phyloP scores from a whole-genome alignment of 2,888 invertebrate genomes.

The Dicyrtomina minuta region DNA sequence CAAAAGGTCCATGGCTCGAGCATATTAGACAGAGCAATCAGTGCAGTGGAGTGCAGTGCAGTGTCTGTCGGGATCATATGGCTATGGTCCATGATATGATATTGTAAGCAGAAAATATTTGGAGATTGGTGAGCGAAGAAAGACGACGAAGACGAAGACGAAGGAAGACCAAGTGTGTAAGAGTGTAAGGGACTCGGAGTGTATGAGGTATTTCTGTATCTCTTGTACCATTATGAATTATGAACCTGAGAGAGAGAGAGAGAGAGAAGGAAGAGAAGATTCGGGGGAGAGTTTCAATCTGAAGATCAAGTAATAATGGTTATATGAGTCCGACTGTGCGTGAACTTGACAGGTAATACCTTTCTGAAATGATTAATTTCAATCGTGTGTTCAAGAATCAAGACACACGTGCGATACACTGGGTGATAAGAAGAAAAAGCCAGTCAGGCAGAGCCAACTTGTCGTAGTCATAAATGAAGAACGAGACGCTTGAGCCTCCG shows the following conservation, averaged over 20 bases:
- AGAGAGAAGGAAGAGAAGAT: not conserved
- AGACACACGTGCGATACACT: conserved; percentile 47
- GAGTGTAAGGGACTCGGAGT: conserved; percentile 1
- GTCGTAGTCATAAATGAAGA: not conserved
- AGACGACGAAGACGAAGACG: not conserved
- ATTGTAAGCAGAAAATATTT: not conserved
- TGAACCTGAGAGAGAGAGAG: not conserved
- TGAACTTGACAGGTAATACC: conserved; percentile 43
- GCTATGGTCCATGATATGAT: no score
- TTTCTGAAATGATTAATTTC: conserved; percentile 45
- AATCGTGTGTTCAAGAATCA: conserved; percentile 43
- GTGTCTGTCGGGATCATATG: not conserved
- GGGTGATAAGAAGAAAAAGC: conserved; percentile 29
- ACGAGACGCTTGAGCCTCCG: not conserved
- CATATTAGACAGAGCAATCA: not conserved
- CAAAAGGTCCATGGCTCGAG: not conserved
- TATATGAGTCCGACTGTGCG: conserved; percentile 36
- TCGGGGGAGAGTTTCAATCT: conserved; percentile 1
- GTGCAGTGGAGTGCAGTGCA: not conserved
- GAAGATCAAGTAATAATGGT: conserved; percentile 26
- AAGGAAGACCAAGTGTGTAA: not conserved
- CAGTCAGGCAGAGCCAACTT: not conserved
- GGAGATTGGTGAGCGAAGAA: not conserved
- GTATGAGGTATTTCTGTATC: no score
- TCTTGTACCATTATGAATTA: no score